Base-by-base conservation (phyloP, 2,113 vertebrate species). In the Tetrao urogallus region DNA sequence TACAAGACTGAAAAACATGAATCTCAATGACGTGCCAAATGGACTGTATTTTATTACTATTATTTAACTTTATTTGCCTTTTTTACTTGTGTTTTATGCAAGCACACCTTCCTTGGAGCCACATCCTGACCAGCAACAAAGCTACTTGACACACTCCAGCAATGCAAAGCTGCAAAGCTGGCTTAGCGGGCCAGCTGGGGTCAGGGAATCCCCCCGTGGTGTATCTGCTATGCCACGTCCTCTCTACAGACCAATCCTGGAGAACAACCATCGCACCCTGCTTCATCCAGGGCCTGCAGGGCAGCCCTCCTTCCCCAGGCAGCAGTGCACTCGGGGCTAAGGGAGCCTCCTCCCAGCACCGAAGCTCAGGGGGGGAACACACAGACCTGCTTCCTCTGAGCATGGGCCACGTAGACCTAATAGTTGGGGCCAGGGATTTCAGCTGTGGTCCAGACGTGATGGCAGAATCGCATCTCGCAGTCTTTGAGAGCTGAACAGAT, bases 91-190 rank as follows among this genome's bases (percentile, higher is more conserved):
- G 40, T 82, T 81, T 77, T 74, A 80, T 27, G 14, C 38, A 77
- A 12, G 50, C 2, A 32, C 19, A 28, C 2, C 71, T 16, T 71
- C 76, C 45, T 45, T 2, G 30, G 58, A 89, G 66, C 22, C 61
- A 45, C 61, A 65, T 42, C 83, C 66, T 42, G 80, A 77, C 50
- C 65, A 79, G 83, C 78, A 54, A 28, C 12, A 90, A 93, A 94
- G 76, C 90, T 86, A 71, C 92, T 89, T 96, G 81, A 43, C 38
- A 43, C 77, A 34, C 27, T 14, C 16, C 2, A 40, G 84, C 1
- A 1, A 47, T 3, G 27, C 76, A 58, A 83, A 90, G 70, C 88
- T 64, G 65, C 81, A 94, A 94, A 95, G 89, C 94, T 94, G 89
- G 92, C 80, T 94, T 90, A 89, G 1, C 4, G 42, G 66, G 86